Evolutionary conservation across 1,140 invertebrate species (phyloP).

Genomic region (Polyergus mexicanus): DNA sequence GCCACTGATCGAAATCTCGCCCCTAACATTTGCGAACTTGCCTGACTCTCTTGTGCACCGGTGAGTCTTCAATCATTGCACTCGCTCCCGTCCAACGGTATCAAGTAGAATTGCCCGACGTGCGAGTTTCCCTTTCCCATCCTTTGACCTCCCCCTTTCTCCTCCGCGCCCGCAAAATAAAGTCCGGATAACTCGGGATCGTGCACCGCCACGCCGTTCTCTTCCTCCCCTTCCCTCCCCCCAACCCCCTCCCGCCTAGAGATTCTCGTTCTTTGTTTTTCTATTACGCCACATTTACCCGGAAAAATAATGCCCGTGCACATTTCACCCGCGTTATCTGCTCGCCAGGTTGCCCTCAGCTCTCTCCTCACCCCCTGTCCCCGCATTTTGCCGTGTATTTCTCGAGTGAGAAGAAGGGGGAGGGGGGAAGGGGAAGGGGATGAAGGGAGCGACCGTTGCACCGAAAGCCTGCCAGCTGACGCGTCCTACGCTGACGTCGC

Average conservation of each 20-base stretch:
- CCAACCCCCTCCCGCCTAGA: too few relatives aligned
- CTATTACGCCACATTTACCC: constrained; percentile 74
- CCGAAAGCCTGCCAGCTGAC: constrained; percentile 39
- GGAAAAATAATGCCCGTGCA: constrained; percentile 72
- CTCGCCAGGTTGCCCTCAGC: constrained; percentile 39
- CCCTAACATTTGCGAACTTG: constrained; percentile 39
- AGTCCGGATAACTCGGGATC: constrained; percentile 55
- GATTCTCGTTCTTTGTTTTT: constrained; percentile 57
- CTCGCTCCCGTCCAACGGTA: constrained; percentile 19
- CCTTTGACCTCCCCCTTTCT: neutral
- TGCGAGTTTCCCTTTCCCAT: constrained; percentile 1
- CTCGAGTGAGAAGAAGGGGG: neutral
- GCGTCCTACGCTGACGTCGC: constrained; percentile 54
- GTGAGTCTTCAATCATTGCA: constrained; percentile 10
- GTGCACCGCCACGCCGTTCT: constrained; percentile 20
- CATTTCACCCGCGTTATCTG: constrained; percentile 74
- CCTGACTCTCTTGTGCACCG: constrained; percentile 31
- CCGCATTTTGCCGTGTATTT: constrained; percentile 25
- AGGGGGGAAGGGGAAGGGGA: neutral
- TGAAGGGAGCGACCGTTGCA: neutral
- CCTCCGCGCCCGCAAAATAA: constrained; percentile 37
- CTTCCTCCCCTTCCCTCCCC: neutral
- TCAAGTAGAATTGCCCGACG: constrained; percentile 43
- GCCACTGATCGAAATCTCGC: constrained; percentile 39
- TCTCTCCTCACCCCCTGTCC: neutral